Percentiles rank a stretch among this genome's conserved stretches.
phyloP scores from a whole-genome alignment of 2,797 vertebrate species.

The Sebastes trivittatus region DNA sequence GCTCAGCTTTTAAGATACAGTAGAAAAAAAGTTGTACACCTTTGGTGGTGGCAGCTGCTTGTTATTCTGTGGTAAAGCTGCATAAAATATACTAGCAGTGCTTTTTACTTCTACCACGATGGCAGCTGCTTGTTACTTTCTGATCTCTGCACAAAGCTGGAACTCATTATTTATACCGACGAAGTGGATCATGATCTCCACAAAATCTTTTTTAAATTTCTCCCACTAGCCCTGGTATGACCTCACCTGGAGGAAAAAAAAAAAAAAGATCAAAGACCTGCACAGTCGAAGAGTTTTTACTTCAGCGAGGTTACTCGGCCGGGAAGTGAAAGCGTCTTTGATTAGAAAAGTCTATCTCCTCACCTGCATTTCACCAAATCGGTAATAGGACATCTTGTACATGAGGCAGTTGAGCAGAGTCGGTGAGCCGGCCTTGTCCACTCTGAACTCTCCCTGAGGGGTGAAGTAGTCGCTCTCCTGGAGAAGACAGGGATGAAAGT shows the following conservation, averaged over 20 bases:
- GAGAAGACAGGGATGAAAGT: slow-evolving; percentile 19
- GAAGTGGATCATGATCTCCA: slow-evolving; percentile 15
- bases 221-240: neutral
- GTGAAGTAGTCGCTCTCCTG: slow-evolving; percentile 99
- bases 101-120: neutral
- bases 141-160: slow-evolving; percentile 12
- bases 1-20: slow-evolving; percentile 40
- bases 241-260: neutral
- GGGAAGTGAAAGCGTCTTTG: neutral
- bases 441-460: slow-evolving; percentile 97
- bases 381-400: slow-evolving; percentile 99
- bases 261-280: neutral
- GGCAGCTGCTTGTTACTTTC: slow-evolving; percentile 34
- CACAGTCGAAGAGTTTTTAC: neutral
- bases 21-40: slow-evolving; percentile 16
- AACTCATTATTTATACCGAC: slow-evolving; percentile 26
- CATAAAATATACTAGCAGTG: neutral
- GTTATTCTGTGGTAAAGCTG: slow-evolving; percentile 33
- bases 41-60: slow-evolving; percentile 31
- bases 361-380: slow-evolving; percentile 99
- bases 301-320: too few species aligned
- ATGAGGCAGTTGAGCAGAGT: slow-evolving; percentile 98
- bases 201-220: neutral
- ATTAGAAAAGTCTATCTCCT: slow-evolving; percentile 8
- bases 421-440: slow-evolving; percentile 97